Conservation (phyloP, 2,797 vertebrate species). For the Halcyon chelicuti region DNA sequence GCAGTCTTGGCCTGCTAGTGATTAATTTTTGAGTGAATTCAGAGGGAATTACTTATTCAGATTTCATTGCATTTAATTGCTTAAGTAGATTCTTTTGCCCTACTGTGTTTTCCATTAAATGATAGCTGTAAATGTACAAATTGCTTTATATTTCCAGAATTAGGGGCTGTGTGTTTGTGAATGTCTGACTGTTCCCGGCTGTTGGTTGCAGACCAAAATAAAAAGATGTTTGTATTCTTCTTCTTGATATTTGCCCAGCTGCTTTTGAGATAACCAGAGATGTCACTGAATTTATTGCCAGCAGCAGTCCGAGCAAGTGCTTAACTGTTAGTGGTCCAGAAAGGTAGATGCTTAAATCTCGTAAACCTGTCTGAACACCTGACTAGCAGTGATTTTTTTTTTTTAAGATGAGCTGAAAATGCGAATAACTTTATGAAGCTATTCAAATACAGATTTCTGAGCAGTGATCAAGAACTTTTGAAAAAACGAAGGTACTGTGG, state of each 20-base stretch:
- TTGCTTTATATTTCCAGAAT: neutral
- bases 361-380: neutral
- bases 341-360: neutral
- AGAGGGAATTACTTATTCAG: neutral
- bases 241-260: neutral
- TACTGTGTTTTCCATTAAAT: neutral
- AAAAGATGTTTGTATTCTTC: neutral
- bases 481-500: neutral
- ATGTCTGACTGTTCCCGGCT: neutral
- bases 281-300: constrained; percentile 10
- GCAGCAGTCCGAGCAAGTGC: neutral
- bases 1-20: neutral
- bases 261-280: constrained; percentile 16
- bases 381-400: neutral
- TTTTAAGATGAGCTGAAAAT: neutral
- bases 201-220: constrained; percentile 2
- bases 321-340: constrained; percentile 6
- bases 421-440: neutral
- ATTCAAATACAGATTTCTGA: neutral
- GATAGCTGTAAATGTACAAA: neutral
- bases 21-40: neutral
- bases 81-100: neutral
- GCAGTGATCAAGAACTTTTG: neutral
- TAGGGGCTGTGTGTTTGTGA: neutral
- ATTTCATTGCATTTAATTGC: neutral